Base-by-base conservation (phyloP, 2,888 invertebrate species). In the Tetragonula carbonaria region DNA sequence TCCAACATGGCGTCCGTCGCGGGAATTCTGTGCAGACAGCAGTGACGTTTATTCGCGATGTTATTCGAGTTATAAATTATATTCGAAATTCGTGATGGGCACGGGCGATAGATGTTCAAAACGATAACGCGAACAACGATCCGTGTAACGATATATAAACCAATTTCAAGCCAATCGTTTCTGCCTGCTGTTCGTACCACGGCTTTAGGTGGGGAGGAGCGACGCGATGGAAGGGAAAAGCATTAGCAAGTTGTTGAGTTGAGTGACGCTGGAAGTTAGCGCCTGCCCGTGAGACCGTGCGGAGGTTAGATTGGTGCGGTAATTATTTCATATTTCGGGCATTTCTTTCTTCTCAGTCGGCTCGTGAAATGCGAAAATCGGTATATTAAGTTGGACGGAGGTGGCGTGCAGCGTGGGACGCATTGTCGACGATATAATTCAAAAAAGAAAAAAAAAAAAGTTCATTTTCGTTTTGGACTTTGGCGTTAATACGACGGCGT, bases 241-340 rank as follows among this genome's bases (percentile, higher is more conserved):
- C 91, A 90, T 90, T 90, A 80, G 80, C 78, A 82, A 79, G 85
- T 78, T 76, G 79, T 67, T 75, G 87, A 75, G 79, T 80, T 75
- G 85, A 86, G 88, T 86, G 85, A 88, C 87, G 87, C 88, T 89
- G 88, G 86, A 90, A 91, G 90, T 90, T 87, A 77, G 86, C 86
- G 89, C 75, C 82, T 84, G 90, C 85, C 86, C 89, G 90, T 87
- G 89, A 88, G 81, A 67, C 38, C 72, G 88, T 81, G 73, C 88
- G 88, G 90, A 89, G 87, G 87, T 87, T 89, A 83, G 80, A 80
- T 78, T 23, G 45, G 53, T 66, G 74, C 63, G 74, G 63, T 59
- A 23, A 65, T 80, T 45, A 11, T 62, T 68, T 63, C 4, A 70
- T 53, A 8, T 57, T 33, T 59, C 45, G 63, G 16, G 2, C 45